Evolutionary conservation across 2,797 vertebrate genomes (phyloP).

Genomic region (Chaetophractus vellerosus): DNA sequence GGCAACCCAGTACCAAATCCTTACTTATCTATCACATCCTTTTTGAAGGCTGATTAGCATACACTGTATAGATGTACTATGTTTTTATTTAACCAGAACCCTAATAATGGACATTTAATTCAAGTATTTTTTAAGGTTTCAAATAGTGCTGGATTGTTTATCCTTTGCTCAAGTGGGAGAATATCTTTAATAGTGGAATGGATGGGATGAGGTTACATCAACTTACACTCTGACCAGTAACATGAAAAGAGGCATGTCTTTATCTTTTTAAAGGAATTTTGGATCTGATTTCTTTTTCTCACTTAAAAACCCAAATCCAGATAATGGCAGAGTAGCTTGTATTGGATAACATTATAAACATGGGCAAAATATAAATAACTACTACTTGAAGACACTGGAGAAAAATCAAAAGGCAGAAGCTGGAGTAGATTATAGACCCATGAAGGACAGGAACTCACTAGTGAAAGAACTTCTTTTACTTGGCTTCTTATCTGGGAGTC

Average conservation of each 20-base stretch:
- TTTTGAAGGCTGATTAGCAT: too few species aligned
- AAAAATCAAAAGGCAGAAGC: background rate
- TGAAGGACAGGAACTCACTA: background rate
- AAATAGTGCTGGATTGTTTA: too few species aligned
- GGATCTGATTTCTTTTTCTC: background rate
- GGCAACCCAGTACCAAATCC: too few species aligned
- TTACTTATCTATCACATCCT: too few species aligned
- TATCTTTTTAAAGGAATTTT: background rate
- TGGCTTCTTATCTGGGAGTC: background rate
- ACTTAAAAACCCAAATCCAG: constrained; percentile 20
- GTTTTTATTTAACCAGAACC: too few species aligned
- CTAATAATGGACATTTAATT: too few species aligned
- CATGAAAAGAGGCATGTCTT: background rate
- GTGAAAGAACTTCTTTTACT: background rate
- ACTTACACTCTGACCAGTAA: background rate
- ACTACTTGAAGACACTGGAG: too few species aligned
- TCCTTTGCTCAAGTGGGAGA: too few species aligned
- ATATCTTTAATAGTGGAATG: too few species aligned
- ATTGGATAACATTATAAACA: background rate
- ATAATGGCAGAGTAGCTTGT: background rate
- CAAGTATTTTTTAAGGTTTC: too few species aligned
- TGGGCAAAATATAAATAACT: background rate
- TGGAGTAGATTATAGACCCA: background rate
- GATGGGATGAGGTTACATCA: too few species aligned
- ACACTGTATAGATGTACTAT: too few species aligned